A percentile compares a stretch with the other conserved stretches of the same genome.
Conservation (phyloP, 1,140 invertebrate genomes). For the Neodiprion fabricii region DNA sequence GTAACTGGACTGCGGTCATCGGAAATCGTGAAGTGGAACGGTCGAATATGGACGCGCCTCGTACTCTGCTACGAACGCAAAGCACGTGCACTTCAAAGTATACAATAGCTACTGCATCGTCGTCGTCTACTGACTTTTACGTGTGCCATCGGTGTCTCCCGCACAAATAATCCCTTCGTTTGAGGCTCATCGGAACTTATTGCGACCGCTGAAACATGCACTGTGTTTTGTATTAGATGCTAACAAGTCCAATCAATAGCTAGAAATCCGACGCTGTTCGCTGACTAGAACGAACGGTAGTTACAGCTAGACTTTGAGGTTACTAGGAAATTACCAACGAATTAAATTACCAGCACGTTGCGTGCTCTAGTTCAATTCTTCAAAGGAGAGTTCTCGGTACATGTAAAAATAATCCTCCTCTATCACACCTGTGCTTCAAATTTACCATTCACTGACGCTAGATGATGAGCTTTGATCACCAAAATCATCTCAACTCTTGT, state of each 20-base stretch:
- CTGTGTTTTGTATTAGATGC: neutral
- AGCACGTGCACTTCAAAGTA: neutral
- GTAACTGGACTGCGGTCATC: slow-evolving; percentile 6
- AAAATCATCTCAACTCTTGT: no score
- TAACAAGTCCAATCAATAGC: neutral
- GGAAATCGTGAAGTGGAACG: neutral
- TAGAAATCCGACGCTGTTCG: neutral
- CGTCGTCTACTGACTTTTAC: neutral
- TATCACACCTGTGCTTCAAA: no score
- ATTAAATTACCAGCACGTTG: neutral
- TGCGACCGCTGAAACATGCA: neutral
- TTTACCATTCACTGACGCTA: no score
- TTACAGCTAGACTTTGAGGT: neutral
- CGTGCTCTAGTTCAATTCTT: neutral
- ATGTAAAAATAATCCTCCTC: no score
- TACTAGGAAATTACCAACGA: neutral
- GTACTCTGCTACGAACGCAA: neutral
- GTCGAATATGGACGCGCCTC: slow-evolving; percentile 4
- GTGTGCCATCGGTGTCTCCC: neutral
- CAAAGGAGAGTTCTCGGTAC: no score
- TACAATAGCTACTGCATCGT: neutral
- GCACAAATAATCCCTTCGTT: neutral
- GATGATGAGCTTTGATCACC: no score
- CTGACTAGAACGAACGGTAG: neutral
- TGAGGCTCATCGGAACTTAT: neutral